These are phyloP conservation scores for Strigamia transsilvanica DNA, from an alignment of 2,888 invertebrate species.

Conservation along the genomic window DNA sequence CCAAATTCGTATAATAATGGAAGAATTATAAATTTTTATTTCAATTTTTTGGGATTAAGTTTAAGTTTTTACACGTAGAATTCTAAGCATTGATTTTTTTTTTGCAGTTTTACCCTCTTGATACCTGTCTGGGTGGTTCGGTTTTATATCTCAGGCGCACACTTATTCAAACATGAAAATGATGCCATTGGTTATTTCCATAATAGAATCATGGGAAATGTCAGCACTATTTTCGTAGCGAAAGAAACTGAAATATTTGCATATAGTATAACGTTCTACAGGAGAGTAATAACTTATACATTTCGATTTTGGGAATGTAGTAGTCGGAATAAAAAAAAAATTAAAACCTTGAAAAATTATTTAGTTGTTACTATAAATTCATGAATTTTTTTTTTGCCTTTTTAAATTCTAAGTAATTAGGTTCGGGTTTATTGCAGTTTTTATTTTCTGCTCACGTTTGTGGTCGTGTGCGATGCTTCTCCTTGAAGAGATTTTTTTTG, in stretches of 20 bases:
- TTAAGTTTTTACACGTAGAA: neutral
- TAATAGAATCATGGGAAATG: slow-evolving; percentile 29
- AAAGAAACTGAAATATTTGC: neutral
- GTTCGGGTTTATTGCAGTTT: neutral
- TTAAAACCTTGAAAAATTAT: neutral
- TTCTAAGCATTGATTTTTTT: neutral
- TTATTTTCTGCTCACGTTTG: slow-evolving; percentile 27
- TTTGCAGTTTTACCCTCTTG: neutral
- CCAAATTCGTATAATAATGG: neutral
- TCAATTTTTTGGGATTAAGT: neutral
- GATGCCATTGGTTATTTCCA: slow-evolving; percentile 29
- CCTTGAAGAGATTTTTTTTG: neutral
- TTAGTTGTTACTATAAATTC: neutral
- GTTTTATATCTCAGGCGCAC: slow-evolving; percentile 37
- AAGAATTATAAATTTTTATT: neutral
- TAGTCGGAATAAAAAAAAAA: neutral
- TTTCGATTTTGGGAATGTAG: neutral
- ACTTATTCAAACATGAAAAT: neutral
- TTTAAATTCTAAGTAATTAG: neutral
- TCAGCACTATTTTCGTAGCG: neutral
- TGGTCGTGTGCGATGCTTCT: slow-evolving; percentile 46
- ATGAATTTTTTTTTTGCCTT: neutral
- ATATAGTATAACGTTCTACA: neutral
- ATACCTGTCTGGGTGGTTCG: neutral
- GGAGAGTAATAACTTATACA: neutral